Evolutionary conservation across 2,797 vertebrate species (phyloP), one percentile per base, ranked within the genome.

Genomic region (Hypotaenidia philippensis): DNA sequence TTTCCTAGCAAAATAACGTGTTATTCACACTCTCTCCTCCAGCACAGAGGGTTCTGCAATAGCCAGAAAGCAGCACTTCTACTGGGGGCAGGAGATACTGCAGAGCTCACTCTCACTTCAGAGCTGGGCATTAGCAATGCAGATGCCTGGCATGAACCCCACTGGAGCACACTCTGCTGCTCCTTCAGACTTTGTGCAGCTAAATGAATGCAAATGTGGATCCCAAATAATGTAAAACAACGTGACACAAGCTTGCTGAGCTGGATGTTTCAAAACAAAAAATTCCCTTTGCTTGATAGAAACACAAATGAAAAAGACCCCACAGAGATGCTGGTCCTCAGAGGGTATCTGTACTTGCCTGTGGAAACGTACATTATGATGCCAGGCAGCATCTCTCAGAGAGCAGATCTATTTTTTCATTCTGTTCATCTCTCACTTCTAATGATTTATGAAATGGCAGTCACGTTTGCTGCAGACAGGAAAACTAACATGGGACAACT

Each of bases 111-210:
- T 18, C 14, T 27, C 36, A 10, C 20, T 87, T 22, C 22, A 4
- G 6, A 25, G 9, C 14, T 23, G 23, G 63, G 29, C 34, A 23
- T 1, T 44, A n/a, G 10, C 29, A 32, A 1, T 11, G 27, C 36
- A 64, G 61, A 7, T 17, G 7, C 34, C 52, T 16, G 5, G 0
- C 0, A 0, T 0, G 18, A 1, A 31, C 44, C 60, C 64, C 74
- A 13, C 1, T 0, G 6, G 13, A 31, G 13, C 22, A 3, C 2
- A 18, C 47, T 57, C 41, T 26, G 27, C 44, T 76, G 68, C 69
- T 31, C 41, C 31, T 77, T 45, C 68, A 16, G 6, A 4, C 31
- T 25, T 52, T 66, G 68, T 3, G 26, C 52, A 71, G 21, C 2
- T 63, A 44, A 61, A 87, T 2, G 6, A 71, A 64, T 11, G 52